phyloP scores from a whole-genome alignment of 2,113 vertebrate genomes.

The Microcebus griseorufus region DNA sequence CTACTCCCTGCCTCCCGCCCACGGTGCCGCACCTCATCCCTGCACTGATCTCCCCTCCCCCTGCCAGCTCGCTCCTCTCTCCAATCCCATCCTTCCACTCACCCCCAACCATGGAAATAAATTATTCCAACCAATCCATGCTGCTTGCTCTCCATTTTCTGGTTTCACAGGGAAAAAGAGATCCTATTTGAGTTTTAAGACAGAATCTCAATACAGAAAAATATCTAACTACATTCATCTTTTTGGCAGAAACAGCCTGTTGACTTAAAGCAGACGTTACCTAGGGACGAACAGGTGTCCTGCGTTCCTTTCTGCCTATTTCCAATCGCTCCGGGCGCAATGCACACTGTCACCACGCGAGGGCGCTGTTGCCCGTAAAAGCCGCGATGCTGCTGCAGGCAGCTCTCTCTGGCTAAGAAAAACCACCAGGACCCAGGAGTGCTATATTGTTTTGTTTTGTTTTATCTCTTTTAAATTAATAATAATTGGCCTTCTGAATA shows the following conservation, averaged over 20 bases:
- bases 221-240: not conserved
- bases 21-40: not conserved
- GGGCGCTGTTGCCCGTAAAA: slow-evolving; percentile 68
- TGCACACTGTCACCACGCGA: slow-evolving; percentile 49
- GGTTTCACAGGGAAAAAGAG: not conserved
- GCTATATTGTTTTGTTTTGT: slow-evolving; percentile 40
- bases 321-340: not conserved
- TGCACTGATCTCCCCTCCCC: too few species aligned
- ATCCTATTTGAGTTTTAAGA: not conserved
- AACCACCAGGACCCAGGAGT: not conserved
- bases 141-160: not conserved
- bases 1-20: too few species aligned
- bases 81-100: not conserved
- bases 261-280: not conserved
- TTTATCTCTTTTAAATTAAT: slow-evolving; percentile 56
- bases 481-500: not conserved
- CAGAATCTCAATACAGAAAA: not conserved
- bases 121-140: not conserved
- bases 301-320: not conserved
- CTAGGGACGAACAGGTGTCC: not conserved
- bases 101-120: not conserved
- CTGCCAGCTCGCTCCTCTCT: not conserved
- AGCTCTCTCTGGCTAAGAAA: not conserved
- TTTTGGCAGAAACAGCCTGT: not conserved
- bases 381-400: rapidly evolving